Evolutionary conservation across 2,113 vertebrate species (phyloP).

Genomic region (Odobenus rosmarus): DNA sequence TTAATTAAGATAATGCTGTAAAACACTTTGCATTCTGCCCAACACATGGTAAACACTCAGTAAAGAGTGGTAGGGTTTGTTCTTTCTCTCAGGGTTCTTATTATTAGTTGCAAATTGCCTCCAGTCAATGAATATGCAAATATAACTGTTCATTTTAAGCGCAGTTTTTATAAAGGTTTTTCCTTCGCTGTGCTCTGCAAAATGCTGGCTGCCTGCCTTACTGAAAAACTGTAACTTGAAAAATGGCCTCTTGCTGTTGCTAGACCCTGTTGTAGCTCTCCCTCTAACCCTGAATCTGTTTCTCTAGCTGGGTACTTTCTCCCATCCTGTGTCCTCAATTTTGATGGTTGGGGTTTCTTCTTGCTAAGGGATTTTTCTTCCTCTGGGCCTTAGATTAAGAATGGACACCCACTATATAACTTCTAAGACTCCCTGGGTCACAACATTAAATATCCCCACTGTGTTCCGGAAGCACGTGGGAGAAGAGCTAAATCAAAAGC

Average conservation of each 20-base stretch:
- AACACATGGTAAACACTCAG: not conserved
- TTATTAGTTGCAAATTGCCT: conserved; percentile 25
- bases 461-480: not conserved
- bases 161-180: not conserved
- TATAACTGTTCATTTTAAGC: not conserved
- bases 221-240: conserved; percentile 16
- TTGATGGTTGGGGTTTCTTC: not conserved
- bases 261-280: not conserved
- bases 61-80: not conserved
- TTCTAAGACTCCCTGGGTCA: not conserved
- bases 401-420: not conserved
- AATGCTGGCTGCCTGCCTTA: not conserved
- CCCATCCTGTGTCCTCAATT: not conserved
- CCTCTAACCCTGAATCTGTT: not conserved
- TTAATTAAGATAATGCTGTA: not conserved
- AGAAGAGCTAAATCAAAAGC: not conserved
- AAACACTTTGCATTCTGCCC: not conserved
- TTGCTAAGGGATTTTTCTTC: not conserved
- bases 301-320: not conserved
- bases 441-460: not conserved
- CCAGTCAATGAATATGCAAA: not conserved
- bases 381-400: not conserved
- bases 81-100: not conserved
- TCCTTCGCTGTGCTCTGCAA: not conserved
- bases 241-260: conserved; percentile 5